These are phyloP conservation scores for Sarcophilus harrisii DNA, from an alignment of 2,797 vertebrate genomes.

Conservation along the genomic window DNA sequence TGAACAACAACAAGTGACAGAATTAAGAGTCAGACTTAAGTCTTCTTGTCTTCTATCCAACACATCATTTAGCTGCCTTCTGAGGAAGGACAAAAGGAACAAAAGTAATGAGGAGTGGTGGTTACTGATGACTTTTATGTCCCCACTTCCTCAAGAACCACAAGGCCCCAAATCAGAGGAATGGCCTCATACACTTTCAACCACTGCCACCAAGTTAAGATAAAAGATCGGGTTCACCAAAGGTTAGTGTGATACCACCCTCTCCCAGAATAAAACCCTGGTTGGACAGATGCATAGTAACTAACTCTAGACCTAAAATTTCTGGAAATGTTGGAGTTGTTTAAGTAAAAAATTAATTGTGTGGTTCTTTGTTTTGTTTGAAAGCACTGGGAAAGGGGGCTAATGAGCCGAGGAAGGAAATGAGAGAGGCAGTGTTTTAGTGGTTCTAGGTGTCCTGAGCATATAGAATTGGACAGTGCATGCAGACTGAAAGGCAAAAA, in stretches of 20 bases:
- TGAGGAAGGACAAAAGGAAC: neutral
- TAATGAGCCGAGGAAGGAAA: neutral
- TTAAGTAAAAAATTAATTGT: neutral
- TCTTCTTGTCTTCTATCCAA: neutral
- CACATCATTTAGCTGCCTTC: neutral
- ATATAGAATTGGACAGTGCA: too few relatives aligned
- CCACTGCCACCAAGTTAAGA: neutral
- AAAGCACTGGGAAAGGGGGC: neutral
- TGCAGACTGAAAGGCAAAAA: neutral
- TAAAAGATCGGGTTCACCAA: neutral
- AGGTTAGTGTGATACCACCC: neutral
- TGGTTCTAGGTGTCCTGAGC: neutral
- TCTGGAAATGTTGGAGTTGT: neutral
- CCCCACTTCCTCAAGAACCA: neutral
- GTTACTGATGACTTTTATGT: neutral
- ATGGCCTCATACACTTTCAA: neutral
- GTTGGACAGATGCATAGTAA: neutral
- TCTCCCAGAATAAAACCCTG: neutral
- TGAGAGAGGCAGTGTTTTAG: neutral
- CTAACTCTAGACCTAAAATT: neutral
- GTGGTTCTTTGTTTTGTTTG: neutral
- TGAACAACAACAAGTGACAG: neutral
- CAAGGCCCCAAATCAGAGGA: neutral
- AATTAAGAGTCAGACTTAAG: neutral
- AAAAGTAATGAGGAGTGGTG: neutral